Evolutionary conservation across 2,113 vertebrate species (phyloP).

Genomic region (Vulpes ferrilata): DNA sequence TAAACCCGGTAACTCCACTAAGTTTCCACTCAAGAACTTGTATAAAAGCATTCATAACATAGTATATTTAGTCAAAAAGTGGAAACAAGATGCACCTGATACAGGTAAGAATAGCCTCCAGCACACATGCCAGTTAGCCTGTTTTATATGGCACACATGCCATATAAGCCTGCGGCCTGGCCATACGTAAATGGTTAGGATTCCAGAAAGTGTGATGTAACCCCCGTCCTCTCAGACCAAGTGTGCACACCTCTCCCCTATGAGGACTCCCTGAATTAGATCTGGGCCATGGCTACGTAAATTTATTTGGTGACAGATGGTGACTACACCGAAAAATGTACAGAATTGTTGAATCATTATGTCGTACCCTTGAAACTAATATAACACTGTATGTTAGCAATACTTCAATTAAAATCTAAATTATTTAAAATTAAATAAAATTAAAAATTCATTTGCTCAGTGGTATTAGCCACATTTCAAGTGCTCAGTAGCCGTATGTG

Average conservation of each 20-base stretch:
- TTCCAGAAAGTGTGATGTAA: background rate
- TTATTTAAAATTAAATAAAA: background rate
- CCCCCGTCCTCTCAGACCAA: background rate
- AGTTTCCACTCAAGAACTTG: background rate
- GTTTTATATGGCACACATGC: background rate
- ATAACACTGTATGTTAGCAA: background rate
- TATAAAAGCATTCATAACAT: fast-evolving
- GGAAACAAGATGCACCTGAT: background rate
- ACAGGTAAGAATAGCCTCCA: background rate
- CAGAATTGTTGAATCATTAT: background rate
- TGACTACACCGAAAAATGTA: background rate
- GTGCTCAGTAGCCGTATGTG: fast-evolving
- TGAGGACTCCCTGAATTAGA: background rate
- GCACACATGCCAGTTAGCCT: background rate
- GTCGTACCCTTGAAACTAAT: background rate
- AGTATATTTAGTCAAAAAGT: background rate
- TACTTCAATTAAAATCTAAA: background rate
- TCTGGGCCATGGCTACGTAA: background rate
- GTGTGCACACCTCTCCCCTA: background rate
- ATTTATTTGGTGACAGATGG: background rate
- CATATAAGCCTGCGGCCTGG: too few species aligned
- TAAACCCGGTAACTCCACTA: background rate
- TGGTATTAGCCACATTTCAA: background rate
- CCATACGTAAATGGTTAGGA: background rate
- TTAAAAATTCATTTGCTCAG: background rate